phyloP scores from a whole-genome alignment of 2,113 vertebrate species.

The Ameiurus melas region DNA sequence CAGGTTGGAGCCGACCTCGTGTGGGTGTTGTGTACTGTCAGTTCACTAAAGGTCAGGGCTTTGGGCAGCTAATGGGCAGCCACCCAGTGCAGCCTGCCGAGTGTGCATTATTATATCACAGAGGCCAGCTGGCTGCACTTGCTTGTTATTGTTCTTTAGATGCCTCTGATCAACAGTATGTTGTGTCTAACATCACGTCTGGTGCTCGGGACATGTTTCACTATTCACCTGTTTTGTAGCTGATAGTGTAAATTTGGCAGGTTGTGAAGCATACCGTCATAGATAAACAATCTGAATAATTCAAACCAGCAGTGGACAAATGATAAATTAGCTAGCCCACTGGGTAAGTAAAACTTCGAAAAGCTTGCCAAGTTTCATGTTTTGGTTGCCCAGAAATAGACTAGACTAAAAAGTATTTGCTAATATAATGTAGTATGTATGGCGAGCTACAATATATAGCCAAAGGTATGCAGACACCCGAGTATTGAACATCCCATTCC shows the following conservation, averaged over 20 bases:
- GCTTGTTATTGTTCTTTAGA: conserved; percentile 58
- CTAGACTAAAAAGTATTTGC: background rate
- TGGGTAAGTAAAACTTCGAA: background rate
- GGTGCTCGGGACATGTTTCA: conserved; percentile 52
- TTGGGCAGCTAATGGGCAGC: conserved; percentile 56
- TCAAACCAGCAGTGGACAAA: background rate
- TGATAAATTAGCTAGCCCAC: background rate
- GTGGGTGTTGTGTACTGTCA: conserved; percentile 55
- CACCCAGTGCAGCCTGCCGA: conserved; percentile 52
- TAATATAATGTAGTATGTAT: background rate
- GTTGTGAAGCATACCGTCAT: conserved; percentile 12
- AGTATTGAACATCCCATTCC: background rate
- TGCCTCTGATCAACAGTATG: conserved; percentile 56
- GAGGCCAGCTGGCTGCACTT: conserved; percentile 64
- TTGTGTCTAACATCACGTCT: conserved; percentile 65
- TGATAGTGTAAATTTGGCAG: conserved; percentile 58
- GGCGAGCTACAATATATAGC: background rate
- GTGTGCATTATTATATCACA: conserved; percentile 58
- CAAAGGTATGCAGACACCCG: background rate
- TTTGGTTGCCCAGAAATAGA: background rate
- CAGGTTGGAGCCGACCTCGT: conserved; percentile 53
- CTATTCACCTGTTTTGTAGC: conserved; percentile 52
- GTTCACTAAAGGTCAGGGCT: conserved; percentile 62
- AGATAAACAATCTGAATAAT: background rate
- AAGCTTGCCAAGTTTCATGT: background rate